Conservation (phyloP, 2,888 invertebrate species). For the Polyommatus icarus region DNA sequence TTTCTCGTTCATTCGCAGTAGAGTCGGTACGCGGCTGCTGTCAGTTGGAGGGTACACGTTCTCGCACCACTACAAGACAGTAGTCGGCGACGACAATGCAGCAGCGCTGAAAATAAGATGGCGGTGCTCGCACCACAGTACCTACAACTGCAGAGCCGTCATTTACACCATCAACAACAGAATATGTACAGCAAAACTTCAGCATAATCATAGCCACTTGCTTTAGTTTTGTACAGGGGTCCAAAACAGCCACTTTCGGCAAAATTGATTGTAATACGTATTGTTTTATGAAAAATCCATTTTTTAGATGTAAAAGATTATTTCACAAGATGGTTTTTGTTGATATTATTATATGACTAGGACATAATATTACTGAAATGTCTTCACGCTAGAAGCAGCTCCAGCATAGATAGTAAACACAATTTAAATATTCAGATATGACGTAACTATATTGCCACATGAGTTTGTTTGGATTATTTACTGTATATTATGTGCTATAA, state of each 20-base stretch:
- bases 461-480: too few species aligned
- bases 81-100: slow-evolving; percentile 24
- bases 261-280: too few species aligned
- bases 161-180: slow-evolving; percentile 46
- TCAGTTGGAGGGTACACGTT: slow-evolving; percentile 42
- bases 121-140: slow-evolving; percentile 45
- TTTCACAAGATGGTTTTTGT: too few species aligned
- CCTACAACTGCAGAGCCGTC: slow-evolving; percentile 45
- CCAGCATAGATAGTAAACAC: too few species aligned
- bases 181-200: slow-evolving; percentile 38
- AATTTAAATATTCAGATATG: too few species aligned
- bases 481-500: too few species aligned
- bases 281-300: too few species aligned
- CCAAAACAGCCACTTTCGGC: not conserved
- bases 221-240: not conserved
- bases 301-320: too few species aligned
- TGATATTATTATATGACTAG: too few species aligned
- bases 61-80: slow-evolving; percentile 38
- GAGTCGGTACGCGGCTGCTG: slow-evolving; percentile 43
- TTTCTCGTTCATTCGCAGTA: slow-evolving; percentile 40
- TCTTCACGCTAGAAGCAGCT: too few species aligned
- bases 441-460: too few species aligned
- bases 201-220: slow-evolving; percentile 39
- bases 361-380: too few species aligned
- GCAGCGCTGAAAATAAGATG: slow-evolving; percentile 41